Conservation (phyloP, 2,797 vertebrate species). For the Catostomus latipinnis region DNA sequence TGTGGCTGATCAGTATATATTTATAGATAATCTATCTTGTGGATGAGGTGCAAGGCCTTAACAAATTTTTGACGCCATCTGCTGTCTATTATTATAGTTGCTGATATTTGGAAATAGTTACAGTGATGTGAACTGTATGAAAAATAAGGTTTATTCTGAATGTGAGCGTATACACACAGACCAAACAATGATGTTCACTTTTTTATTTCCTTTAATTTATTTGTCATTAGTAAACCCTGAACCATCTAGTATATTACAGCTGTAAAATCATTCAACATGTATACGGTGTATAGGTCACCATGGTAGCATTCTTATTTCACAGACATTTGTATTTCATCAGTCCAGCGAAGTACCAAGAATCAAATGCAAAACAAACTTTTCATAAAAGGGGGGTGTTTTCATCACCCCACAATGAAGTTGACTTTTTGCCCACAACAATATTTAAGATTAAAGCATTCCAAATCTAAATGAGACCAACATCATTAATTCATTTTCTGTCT, state of each 20-base stretch:
- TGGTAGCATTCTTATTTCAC: conserved; percentile 36
- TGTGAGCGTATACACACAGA: not conserved
- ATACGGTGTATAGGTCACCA: conserved; percentile 35
- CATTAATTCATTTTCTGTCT: not conserved
- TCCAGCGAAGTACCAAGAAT: not conserved
- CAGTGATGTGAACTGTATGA: not conserved
- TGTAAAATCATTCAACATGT: conserved; percentile 20
- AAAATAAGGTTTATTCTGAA: not conserved
- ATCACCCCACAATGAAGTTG: conserved; percentile 12
- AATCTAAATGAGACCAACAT: not conserved
- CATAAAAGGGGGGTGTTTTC: not conserved
- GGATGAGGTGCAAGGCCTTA: not conserved
- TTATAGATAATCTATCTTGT: no score
- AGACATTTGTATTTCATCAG: not conserved
- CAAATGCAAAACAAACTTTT: not conserved
- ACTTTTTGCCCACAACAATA: conserved; percentile 2
- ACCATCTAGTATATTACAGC: conserved; percentile 24
- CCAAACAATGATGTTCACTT: not conserved
- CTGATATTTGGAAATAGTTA: not conserved
- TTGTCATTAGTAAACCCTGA: conserved; percentile 41
- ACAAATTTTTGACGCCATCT: conserved; percentile 22
- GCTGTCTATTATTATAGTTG: not conserved
- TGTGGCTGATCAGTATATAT: no score
- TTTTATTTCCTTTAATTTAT: conserved; percentile 6
- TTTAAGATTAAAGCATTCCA: not conserved